Percentiles rank a stretch among this genome's conserved stretches.
phyloP scores from a whole-genome alignment of 1,140 invertebrate genomes.

The Brachionus asplanchnoidis region DNA sequence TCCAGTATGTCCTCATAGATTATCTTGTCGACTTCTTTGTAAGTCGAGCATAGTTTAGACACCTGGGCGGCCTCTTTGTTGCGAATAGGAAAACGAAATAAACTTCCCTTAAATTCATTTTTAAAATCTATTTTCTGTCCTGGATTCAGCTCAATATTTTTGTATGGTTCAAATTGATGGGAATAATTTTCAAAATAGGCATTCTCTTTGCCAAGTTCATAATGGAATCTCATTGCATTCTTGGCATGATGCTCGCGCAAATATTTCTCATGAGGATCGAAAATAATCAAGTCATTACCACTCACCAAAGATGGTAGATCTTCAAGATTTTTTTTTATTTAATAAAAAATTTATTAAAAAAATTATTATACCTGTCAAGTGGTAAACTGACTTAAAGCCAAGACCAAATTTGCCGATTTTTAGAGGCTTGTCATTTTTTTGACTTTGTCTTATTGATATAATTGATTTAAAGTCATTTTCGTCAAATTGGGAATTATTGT shows the following conservation, averaged over 20 bases:
- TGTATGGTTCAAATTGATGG: slow-evolving; percentile 29
- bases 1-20: slow-evolving; percentile 14
- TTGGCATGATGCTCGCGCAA: neutral
- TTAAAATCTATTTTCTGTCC: neutral
- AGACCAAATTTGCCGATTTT: slow-evolving; percentile 51
- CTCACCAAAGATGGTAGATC: slow-evolving; percentile 49
- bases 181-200: neutral
- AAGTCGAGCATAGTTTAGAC: slow-evolving; percentile 4
- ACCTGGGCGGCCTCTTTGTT: slow-evolving; percentile 44
- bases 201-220: neutral
- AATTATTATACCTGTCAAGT: slow-evolving; percentile 47
- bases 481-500: slow-evolving; percentile 50
- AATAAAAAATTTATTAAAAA: neutral
- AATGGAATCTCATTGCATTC: neutral
- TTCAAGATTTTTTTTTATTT: slow-evolving; percentile 41
- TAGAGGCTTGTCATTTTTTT: slow-evolving; percentile 48
- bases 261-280: slow-evolving; percentile 47
- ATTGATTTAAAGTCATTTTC: slow-evolving; percentile 50
- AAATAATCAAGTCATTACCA: slow-evolving; percentile 46
- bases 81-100: slow-evolving; percentile 44
- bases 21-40: slow-evolving; percentile 39
- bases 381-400: slow-evolving; percentile 51
- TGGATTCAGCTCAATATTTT: neutral
- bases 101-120: slow-evolving; percentile 41
- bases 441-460: slow-evolving; percentile 48